Evolutionary conservation across 2,888 invertebrate species (phyloP), one percentile per base, ranked within the genome.

Genomic region (Cheilosia vulpina): DNA sequence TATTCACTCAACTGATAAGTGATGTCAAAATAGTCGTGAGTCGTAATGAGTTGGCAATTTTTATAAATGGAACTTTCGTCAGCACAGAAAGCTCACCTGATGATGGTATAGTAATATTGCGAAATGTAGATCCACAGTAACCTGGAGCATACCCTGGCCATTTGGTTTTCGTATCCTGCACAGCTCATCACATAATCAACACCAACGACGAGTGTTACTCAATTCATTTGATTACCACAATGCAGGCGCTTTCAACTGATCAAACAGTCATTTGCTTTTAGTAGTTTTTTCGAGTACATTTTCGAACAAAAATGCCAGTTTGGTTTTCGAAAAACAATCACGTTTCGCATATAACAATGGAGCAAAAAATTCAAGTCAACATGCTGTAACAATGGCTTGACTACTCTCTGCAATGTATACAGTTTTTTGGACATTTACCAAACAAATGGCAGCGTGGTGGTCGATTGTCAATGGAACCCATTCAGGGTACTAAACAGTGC

Each of bases 381-480:
- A 75, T 53, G 55, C 68, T 24, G 52, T 75, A 84, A 84, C 84
- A 80, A 84, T 84, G 80, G 66, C 63, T 45, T n/a, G 17, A 58
- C 78, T 68, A 75, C 75, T 69, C 63, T 75, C 62, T 58, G 63
- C 34, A 41, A 11, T 60, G 31, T 31, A 31, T 9, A 31, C 31
- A 47, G 21, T 6, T 31, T 73, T 77, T 72, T 83, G 68, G 83
- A 68, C 53, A 75, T 79, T 84, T 69, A 65, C 79, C 79, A 84
- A 66, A 62, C 50, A 72, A 66, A 66, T 52, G 66, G 62, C 47
- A 47, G 66, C 45, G 43, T 15, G 60, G 63, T 66, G 50, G 72
- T 41, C 72, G 41, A 21, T 41, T 79, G 83, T 84, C 79, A 84
- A 75, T 75, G 83, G 47, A 63, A 84, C 83, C 58, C 83, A 79